Base-by-base conservation (phyloP, 2,797 vertebrate genomes). In the Anabas testudineus region DNA sequence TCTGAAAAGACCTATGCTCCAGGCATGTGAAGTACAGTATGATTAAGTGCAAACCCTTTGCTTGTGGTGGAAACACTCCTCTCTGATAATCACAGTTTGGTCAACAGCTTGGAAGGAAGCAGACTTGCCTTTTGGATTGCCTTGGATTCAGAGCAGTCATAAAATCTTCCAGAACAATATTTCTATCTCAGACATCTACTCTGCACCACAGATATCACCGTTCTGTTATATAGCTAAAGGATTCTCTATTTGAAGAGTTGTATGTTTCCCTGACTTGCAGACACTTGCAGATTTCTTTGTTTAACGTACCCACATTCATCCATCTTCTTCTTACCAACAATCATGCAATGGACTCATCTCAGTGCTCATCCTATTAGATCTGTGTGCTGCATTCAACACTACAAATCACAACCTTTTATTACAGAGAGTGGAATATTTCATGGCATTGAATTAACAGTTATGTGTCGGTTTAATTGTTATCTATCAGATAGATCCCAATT, bases 151-250 rank as follows among this genome's bases (percentile, higher is more conserved):
- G 59, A 88, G 72, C 48, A 64, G 77, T 82, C 67, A 78, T 76
- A 73, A 82, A 88, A 84, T 80, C 78, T 76, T 73, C 45, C 63
- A 69, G 79, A 76, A 79, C 91, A 85, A 51, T 59, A 81, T 93
- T 92, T 87, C 89, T 34, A 82, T 85, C 85, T 83, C 85, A 87
- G 81, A 71, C 79, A 48, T 86, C 78, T 30, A 53, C 71, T 32
- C 54, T 76, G 47, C 67, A 65, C 76, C 73, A 68, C 69, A 78
- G 84, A 74, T 88, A 86, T 87, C 85, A 84, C 65, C 21, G 67
- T 76, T 74, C 64, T 19, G 21, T 85, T 75, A 90, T 62, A 71
- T 52, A 83, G 22, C 58, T 74, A 72, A 71, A 61, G 68, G 9
- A 66, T 60, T 67, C 63, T 54, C 53, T 78, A 87, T 89, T 89